phyloP scores from a whole-genome alignment of 92 coral and sea anemone genomes.

The Epizoanthus fatuus region DNA sequence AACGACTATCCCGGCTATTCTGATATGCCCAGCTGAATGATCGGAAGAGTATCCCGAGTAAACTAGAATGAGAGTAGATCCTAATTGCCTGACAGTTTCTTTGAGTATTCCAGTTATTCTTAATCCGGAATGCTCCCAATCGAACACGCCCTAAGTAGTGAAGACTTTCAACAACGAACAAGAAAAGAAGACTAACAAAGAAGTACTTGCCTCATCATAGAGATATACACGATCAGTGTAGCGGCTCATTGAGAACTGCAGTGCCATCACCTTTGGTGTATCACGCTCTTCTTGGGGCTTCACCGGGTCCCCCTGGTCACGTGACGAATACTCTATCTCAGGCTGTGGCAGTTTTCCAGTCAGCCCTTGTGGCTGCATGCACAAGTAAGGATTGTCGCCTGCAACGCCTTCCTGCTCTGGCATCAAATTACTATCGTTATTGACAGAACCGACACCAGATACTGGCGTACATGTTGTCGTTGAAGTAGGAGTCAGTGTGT shows the following conservation, averaged over 20 bases:
- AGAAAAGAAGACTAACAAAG: background rate
- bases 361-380: background rate
- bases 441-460: background rate
- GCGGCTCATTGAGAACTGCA: conserved; percentile 85
- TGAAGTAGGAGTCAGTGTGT: background rate
- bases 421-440: background rate
- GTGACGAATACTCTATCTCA: background rate
- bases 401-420: background rate
- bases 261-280: conserved; percentile 65
- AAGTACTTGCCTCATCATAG: conserved; percentile 77
- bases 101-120: too few species aligned
- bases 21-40: too few species aligned
- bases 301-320: background rate
- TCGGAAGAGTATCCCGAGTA: too few species aligned
- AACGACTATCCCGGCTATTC: too few species aligned
- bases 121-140: too few species aligned
- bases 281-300: conserved; percentile 28
- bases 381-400: conserved; percentile 19
- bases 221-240: conserved; percentile 96
- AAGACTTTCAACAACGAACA: background rate
- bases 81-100: too few species aligned
- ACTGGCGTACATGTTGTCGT: conserved; percentile 1
- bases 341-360: background rate
- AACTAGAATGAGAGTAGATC: too few species aligned
- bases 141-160: background rate